phyloP scores from a whole-genome alignment of 2,888 invertebrate genomes.

The Zygogramma bicolorata region DNA sequence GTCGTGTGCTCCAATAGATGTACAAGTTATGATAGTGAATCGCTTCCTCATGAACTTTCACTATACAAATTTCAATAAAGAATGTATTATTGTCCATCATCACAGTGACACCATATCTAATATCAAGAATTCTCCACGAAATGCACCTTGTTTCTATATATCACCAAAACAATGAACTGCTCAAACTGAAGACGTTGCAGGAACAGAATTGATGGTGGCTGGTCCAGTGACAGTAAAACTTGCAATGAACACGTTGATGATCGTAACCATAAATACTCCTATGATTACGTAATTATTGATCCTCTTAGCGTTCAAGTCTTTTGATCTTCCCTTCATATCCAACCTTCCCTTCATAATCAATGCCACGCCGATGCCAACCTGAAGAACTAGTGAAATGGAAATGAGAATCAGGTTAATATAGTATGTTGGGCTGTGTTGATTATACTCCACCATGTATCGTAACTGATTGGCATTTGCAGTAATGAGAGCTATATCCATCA shows the following conservation, averaged over 20 bases:
- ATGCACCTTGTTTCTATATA: too few species aligned
- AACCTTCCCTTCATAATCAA: conserved; percentile 74
- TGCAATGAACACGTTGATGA: conserved; percentile 78
- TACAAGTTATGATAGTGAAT: too few species aligned
- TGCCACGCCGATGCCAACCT: conserved; percentile 74
- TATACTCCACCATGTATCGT: conserved; percentile 74
- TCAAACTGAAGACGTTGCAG: not conserved
- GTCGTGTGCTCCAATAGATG: too few species aligned
- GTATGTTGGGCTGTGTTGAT: conserved; percentile 71
- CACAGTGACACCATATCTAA: too few species aligned
- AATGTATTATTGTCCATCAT: too few species aligned
- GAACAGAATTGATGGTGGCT: not conserved
- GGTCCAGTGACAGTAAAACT: conserved; percentile 70
- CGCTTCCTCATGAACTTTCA: too few species aligned
- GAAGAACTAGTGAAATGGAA: conserved; percentile 72
- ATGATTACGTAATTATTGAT: conserved; percentile 75
- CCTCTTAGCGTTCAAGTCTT: conserved; percentile 67
- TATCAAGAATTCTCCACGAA: too few species aligned
- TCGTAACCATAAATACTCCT: conserved; percentile 76
- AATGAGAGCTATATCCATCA: conserved; percentile 79
- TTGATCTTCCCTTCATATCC: conserved; percentile 69
- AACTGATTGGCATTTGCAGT: conserved; percentile 80
- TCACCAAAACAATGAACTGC: not conserved
- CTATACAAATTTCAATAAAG: too few species aligned
- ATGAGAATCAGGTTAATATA: conserved; percentile 72